Evolutionary conservation across 64 coral and sea anemone genomes (phyloP).

Genomic region (Platygyra sinensis): DNA sequence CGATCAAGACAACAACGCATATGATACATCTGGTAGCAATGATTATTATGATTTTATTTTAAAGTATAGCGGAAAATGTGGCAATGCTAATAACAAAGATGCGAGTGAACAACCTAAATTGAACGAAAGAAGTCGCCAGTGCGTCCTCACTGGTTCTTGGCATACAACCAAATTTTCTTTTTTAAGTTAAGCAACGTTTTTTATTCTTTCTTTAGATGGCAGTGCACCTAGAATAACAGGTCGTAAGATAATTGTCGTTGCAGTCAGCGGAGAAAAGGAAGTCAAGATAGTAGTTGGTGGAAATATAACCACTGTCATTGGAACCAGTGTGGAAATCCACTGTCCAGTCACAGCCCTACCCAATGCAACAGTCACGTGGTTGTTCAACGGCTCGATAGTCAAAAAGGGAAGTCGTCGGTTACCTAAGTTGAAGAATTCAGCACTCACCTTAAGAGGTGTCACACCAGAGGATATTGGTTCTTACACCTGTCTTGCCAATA

Average conservation of each 20-base stretch:
- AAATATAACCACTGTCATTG: constrained; percentile 76
- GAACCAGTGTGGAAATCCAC: constrained; percentile 55
- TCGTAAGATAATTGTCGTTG: constrained; percentile 33
- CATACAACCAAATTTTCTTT: no score
- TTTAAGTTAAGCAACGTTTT: neutral
- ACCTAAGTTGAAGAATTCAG: constrained; percentile 14
- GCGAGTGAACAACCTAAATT: no score
- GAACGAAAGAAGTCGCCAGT: no score
- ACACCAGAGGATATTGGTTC: constrained; percentile 54
- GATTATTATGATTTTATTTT: no score
- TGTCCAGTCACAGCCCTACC: constrained; percentile 63
- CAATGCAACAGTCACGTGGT: constrained; percentile 63
- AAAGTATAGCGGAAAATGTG: no score
- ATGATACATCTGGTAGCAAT: no score
- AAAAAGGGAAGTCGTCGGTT: constrained; percentile 20
- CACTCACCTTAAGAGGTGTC: constrained; percentile 52
- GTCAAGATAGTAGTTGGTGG: constrained; percentile 61
- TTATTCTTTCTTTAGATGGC: constrained; percentile 34
- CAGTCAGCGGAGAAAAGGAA: constrained; percentile 73
- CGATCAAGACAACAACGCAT: no score
- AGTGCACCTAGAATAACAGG: constrained; percentile 57
- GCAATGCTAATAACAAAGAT: no score
- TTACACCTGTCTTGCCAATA: constrained; percentile 82
- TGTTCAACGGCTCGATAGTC: constrained; percentile 28
- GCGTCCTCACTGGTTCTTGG: no score